Conservation (phyloP, 2,888 invertebrate genomes). For the Pollenia labialis region DNA sequence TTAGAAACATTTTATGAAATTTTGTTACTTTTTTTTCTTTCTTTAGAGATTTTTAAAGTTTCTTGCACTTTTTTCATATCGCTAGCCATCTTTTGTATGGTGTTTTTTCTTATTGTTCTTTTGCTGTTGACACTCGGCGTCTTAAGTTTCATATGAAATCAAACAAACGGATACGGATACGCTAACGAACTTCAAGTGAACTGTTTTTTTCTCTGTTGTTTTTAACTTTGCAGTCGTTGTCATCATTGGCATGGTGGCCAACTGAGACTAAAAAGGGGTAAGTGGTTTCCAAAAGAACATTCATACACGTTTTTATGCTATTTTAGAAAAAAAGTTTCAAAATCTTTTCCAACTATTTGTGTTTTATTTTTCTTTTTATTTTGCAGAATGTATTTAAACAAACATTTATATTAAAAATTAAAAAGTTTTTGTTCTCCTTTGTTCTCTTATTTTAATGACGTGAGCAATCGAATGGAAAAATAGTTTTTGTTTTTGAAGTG, state of each 20-base stretch:
- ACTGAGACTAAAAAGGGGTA: neutral
- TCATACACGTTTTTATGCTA: conserved; percentile 24
- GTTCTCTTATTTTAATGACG: neutral
- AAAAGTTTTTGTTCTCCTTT: conserved; percentile 24
- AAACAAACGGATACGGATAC: conserved; percentile 76
- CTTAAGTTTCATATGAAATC: conserved; percentile 75
- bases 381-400: neutral
- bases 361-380: neutral
- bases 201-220: conserved; percentile 35
- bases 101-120: conserved; percentile 37
- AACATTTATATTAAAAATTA: conserved; percentile 41
- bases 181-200: conserved; percentile 76
- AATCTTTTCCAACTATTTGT: conserved; percentile 44
- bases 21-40: neutral
- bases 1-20: conserved; percentile 37
- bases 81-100: conserved; percentile 8
- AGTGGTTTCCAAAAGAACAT: conserved; percentile 11
- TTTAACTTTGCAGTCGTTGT: conserved; percentile 36
- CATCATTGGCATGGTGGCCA: neutral
- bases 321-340: conserved; percentile 31
- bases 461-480: conserved; percentile 29
- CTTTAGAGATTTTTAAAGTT: conserved; percentile 14
- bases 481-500: neutral
- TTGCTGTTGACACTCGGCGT: conserved; percentile 59
- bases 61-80: conserved; percentile 11